phyloP scores from a whole-genome alignment of 1,140 invertebrate genomes.

The Scaptomyza hsui region DNA sequence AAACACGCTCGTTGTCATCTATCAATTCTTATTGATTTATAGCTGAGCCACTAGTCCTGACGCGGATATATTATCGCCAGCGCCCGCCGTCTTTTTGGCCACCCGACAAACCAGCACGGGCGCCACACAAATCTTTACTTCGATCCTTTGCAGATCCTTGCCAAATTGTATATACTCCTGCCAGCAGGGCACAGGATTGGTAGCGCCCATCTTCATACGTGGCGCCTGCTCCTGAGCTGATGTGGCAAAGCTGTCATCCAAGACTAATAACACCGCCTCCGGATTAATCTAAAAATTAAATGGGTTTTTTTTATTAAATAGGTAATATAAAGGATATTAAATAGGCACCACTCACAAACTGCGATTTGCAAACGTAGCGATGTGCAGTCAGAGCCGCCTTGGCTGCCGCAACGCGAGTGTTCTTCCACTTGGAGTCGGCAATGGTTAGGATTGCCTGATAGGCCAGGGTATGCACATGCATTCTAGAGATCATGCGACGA shows the following conservation, averaged over 20 bases:
- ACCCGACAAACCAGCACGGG: conserved; percentile 94
- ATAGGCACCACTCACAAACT: conserved; percentile 84
- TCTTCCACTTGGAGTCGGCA: conserved; percentile 88
- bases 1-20: conserved; percentile 23
- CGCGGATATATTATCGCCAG: conserved; percentile 95
- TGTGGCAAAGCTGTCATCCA: conserved; percentile 94
- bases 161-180: conserved; percentile 86
- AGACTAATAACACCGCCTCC: conserved; percentile 88
- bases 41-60: conserved; percentile 92
- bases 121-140: conserved; percentile 91
- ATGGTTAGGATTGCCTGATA: conserved; percentile 93
- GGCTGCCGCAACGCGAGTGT: conserved; percentile 91
- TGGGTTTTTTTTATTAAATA: conserved; percentile 26
- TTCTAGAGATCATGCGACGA: conserved; percentile 87
- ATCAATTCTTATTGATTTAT: conserved; percentile 26
- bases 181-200: conserved; percentile 93
- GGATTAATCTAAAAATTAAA: conserved; percentile 86
- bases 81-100: conserved; percentile 92
- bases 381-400: conserved; percentile 94
- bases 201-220: conserved; percentile 87
- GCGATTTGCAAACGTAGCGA: conserved; percentile 92
- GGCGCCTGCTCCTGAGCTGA: conserved; percentile 84
- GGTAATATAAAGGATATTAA: not conserved
- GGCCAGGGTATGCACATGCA: conserved; percentile 94
- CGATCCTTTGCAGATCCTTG: conserved; percentile 62